Evolutionary conservation across 2,888 invertebrate genomes (phyloP).

Genomic region (Cacoxenus indagator): DNA sequence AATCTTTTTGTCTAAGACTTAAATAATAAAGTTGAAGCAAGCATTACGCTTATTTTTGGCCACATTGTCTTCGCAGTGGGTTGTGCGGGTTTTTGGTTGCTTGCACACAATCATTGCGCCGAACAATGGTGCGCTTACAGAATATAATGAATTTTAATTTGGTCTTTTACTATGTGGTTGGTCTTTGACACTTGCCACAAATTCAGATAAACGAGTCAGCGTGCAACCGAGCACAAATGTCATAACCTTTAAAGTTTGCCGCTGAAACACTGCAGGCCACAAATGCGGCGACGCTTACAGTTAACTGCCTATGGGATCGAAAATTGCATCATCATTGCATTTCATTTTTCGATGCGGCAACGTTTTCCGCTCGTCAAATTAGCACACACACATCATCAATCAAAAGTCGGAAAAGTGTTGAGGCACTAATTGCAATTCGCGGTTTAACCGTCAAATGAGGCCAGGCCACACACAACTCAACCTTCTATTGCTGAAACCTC

Average conservation of each 20-base stretch:
- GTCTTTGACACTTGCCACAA: background rate
- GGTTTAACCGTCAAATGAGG: conserved; percentile 25
- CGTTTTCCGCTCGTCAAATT: conserved; percentile 12
- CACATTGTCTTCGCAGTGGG: background rate
- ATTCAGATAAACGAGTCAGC: too few relatives aligned
- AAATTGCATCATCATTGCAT: conserved; percentile 12
- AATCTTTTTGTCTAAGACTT: conserved; percentile 14
- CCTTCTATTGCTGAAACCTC: background rate
- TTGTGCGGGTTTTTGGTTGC: background rate
- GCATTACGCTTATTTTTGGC: conserved; percentile 16
- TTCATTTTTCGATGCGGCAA: background rate
- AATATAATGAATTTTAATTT: conserved; percentile 11
- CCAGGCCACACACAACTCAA: background rate
- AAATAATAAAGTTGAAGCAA: conserved; percentile 15
- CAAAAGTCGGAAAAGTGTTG: conserved; percentile 35
- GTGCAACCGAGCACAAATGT: too few relatives aligned
- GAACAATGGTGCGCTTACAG: background rate
- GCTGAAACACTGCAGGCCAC: too few relatives aligned
- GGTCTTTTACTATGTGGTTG: background rate
- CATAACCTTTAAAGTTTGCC: too few relatives aligned
- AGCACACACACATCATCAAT: conserved; percentile 26
- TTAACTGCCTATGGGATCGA: background rate
- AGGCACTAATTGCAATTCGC: conserved; percentile 46
- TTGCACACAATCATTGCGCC: background rate
- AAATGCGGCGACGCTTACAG: too few relatives aligned